phyloP scores from a whole-genome alignment of 2,797 vertebrate genomes.

The Phrynocephalus forsythii region DNA sequence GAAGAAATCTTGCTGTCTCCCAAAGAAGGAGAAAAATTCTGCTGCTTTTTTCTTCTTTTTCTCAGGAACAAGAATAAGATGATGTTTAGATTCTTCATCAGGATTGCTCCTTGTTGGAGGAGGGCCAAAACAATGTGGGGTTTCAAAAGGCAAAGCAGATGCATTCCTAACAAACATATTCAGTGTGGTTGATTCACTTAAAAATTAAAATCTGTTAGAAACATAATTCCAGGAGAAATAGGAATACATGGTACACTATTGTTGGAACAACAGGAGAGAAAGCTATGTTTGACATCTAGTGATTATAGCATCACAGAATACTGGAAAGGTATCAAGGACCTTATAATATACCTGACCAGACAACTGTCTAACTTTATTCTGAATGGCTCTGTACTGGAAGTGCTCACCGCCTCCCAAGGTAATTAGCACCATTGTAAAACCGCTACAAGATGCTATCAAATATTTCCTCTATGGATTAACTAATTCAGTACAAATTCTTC shows the following conservation, averaged over 20 bases:
- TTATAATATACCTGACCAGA: too few species aligned
- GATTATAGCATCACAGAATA: too few species aligned
- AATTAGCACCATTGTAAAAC: too few species aligned
- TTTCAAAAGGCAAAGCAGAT: not conserved
- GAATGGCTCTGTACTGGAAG: too few species aligned
- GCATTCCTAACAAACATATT: not conserved
- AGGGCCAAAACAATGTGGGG: not conserved
- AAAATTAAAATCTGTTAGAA: constrained; percentile 1
- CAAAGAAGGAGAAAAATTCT: too few species aligned
- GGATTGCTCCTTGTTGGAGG: not conserved
- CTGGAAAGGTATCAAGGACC: too few species aligned
- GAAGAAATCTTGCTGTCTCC: too few species aligned
- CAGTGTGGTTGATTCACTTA: not conserved
- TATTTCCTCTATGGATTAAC: not conserved
- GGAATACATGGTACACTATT: not conserved
- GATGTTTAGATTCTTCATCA: not conserved
- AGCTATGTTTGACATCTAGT: not conserved
- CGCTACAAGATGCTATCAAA: not conserved
- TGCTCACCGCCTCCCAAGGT: too few species aligned
- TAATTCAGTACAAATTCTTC: constrained; percentile 20
- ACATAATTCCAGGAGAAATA: too few species aligned
- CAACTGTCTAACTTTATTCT: too few species aligned
- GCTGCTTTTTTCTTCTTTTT: too few species aligned
- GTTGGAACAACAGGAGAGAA: not conserved
- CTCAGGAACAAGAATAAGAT: too few species aligned